These are phyloP conservation scores for Aphelenchoides fujianensis DNA, from an alignment of 1,140 invertebrate species.

Conservation along the genomic window DNA sequence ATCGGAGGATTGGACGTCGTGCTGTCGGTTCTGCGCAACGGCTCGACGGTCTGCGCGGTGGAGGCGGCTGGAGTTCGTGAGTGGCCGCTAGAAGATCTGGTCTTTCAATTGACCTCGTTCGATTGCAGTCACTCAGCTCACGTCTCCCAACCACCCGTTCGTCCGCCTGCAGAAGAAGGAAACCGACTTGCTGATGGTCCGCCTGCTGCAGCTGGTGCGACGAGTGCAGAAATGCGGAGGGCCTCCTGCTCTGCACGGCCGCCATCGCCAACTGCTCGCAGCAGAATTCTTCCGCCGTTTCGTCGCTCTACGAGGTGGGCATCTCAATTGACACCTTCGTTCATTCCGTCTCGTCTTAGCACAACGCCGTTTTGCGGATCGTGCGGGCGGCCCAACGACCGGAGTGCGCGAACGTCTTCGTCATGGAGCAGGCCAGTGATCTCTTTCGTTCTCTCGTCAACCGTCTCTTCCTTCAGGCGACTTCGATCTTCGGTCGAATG, in stretches of 20 bases:
- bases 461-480: constrained; percentile 1
- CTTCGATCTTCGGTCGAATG: constrained; percentile 37
- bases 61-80: constrained; percentile 47
- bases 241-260: constrained; percentile 41
- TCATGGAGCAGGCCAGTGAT: constrained; percentile 16
- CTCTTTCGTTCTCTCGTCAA: background rate
- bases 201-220: constrained; percentile 40
- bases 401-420: constrained; percentile 37
- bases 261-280: constrained; percentile 38
- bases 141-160: constrained; percentile 33
- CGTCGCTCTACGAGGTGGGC: constrained; percentile 36
- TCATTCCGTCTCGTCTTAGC: background rate
- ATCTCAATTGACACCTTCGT: constrained; percentile 18
- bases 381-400: constrained; percentile 32
- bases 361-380: constrained; percentile 23
- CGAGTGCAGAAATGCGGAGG: constrained; percentile 36
- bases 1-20: constrained; percentile 44
- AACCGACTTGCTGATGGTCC: background rate
- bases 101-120: no score
- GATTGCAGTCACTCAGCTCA: constrained; percentile 50
- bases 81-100: no score
- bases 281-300: constrained; percentile 27
- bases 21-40: constrained; percentile 23
- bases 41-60: constrained; percentile 34
- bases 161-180: constrained; percentile 10